Evolutionary conservation across 2,888 invertebrate genomes (phyloP), one percentile per base, ranked within the genome.

Genomic region (Cylindroiulus punctatus): DNA sequence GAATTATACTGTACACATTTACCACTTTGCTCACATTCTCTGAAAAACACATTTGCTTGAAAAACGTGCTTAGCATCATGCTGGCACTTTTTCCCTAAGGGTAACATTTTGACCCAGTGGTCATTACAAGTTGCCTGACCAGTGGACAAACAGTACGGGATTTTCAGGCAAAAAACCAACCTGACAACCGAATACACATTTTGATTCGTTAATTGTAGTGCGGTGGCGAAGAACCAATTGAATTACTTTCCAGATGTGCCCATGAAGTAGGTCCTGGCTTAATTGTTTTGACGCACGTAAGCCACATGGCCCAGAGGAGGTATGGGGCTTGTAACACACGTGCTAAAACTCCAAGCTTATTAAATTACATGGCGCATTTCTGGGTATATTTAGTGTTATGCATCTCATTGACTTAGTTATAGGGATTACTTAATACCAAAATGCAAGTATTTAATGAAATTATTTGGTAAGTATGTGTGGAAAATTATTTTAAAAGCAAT

Each of bases 201-300:
- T 57, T 57, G 57, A 57, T 57, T 57, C 57, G 57, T 57, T 57
- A 22, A 57, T 57, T 12, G 57, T 22, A 22, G 5, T 22, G 57
- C 57, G 57, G 57, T 22, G 57, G 22, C 12, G 57, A 57, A 57
- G 22, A 57, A 57, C 22, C 22, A 57, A 57, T 57, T 57, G 22
- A 57, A 57, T 22, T 22, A 22, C 22, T 57, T 22, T 17, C 57
- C 57, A 57, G 57, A 57, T 57, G 57, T 22, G 22, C 22, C 7
- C 7, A 57, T 57, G n/a, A n/a, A 57, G 57, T 22, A 57, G 57
- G 22, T 22, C 57, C 22, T 57, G 22, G 22, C 57, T n/a, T 57
- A 57, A 57, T 57, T 57, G 57, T 57, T 57, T n/a, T 57, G 57
- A 57, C n/a, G 57, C 57, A 57, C 57, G 57, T n/a, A 57, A 57